Percentiles rank a stretch among this genome's conserved stretches.
Evolutionary conservation across 2,888 invertebrate species (phyloP).

Genomic region (Ormyrus nitidulus): DNA sequence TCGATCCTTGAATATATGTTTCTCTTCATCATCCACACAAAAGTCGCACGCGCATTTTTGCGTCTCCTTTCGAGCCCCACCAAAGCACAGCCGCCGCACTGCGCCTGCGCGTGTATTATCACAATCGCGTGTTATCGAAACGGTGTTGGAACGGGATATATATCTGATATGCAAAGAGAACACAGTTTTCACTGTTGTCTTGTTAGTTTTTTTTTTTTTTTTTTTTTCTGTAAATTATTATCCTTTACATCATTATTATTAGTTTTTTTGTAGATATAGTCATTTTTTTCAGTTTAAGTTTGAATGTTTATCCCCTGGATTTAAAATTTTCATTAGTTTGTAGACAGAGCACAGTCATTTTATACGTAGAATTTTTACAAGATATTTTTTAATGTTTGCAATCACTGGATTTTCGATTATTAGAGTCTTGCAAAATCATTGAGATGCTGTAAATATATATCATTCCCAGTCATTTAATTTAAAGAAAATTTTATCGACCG

Average conservation of each 20-base stretch:
- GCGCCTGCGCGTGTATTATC: conserved; percentile 33
- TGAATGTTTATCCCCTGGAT: conserved; percentile 29
- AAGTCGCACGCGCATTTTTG: conserved; percentile 45
- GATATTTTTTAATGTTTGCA: conserved; percentile 16
- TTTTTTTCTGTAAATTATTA: conserved; percentile 8
- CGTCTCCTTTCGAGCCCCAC: conserved; percentile 55
- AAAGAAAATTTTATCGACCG: conserved; percentile 26
- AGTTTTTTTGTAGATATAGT: conserved; percentile 32
- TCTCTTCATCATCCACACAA: conserved; percentile 47
- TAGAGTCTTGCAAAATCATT: conserved; percentile 8
- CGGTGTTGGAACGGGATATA: conserved; percentile 55
- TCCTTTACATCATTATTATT: neutral
- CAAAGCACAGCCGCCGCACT: conserved; percentile 55
- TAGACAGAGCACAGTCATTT: conserved; percentile 31
- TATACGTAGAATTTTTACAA: conserved; percentile 1
- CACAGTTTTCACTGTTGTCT: neutral
- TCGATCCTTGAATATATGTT: conserved; percentile 39
- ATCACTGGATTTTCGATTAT: neutral
- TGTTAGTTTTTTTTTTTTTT: neutral
- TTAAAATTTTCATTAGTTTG: conserved; percentile 44
- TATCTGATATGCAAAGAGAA: conserved; percentile 12
- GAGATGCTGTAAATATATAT: conserved; percentile 40
- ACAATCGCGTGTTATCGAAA: conserved; percentile 39
- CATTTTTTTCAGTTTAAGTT: conserved; percentile 20
- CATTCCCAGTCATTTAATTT: conserved; percentile 27